Evolutionary conservation across 2,888 invertebrate species (phyloP).

Genomic region (Alviniconcha strummeri): DNA sequence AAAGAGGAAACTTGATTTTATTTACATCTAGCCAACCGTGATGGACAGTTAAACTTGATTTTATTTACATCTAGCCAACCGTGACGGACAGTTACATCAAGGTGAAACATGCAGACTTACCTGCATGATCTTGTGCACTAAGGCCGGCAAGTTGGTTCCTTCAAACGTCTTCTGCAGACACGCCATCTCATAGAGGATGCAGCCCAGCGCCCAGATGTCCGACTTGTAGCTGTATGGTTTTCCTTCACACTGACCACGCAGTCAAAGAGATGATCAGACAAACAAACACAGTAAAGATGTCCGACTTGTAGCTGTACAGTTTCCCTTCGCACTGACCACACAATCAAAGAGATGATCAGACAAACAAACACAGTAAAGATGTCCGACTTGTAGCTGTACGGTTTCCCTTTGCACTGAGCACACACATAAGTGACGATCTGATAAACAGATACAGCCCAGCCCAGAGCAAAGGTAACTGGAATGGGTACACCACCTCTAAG

Average conservation of each 20-base stretch:
- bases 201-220: conserved; percentile 86
- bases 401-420: conserved; percentile 82
- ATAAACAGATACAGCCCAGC: conserved; percentile 81
- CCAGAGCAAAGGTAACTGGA: too few relatives aligned
- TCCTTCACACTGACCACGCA: conserved; percentile 80
- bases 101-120: conserved; percentile 67
- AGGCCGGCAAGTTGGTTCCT: conserved; percentile 82
- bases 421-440: conserved; percentile 56
- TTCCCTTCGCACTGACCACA: conserved; percentile 82
- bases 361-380: conserved; percentile 85
- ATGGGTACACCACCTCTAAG: too few relatives aligned
- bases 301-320: conserved; percentile 84
- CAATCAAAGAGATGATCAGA: conserved; percentile 61
- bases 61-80: background rate
- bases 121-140: conserved; percentile 84
- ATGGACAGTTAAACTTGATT: background rate
- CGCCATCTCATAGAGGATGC: conserved; percentile 85
- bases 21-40: background rate
- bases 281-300: conserved; percentile 86
- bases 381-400: conserved; percentile 85
- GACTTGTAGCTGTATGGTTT: conserved; percentile 85
- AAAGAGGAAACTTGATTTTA: background rate
- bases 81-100: too few relatives aligned
- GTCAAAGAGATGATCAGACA: conserved; percentile 64
- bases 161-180: conserved; percentile 84